Percentiles rank a stretch among this genome's conserved stretches.
Evolutionary conservation across 2,888 invertebrate species (phyloP).

Genomic region (Habrosyne pyritoides): DNA sequence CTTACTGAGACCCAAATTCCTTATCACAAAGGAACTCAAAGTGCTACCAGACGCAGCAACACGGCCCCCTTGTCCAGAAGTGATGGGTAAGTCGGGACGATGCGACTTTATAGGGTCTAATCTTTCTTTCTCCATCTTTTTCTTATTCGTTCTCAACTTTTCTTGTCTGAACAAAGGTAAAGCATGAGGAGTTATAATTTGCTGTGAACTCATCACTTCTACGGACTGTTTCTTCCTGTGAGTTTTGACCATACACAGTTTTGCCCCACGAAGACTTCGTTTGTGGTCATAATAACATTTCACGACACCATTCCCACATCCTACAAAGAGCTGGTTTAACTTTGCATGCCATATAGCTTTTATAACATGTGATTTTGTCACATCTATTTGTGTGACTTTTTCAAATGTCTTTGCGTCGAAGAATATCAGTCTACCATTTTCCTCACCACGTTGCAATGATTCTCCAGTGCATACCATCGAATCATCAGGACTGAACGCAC

Average conservation of each 20-base stretch:
- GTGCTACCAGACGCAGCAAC: conserved; percentile 98
- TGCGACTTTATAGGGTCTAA: conserved; percentile 93
- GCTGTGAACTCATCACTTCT: conserved; percentile 94
- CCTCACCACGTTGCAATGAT: conserved; percentile 87
- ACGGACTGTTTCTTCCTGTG: conserved; percentile 91
- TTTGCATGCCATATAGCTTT: conserved; percentile 98
- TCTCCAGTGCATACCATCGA: conserved; percentile 93
- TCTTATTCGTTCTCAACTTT: conserved; percentile 93
- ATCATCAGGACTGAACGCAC: conserved; percentile 96
- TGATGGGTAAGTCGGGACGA: conserved; percentile 93
- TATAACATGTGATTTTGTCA: conserved; percentile 92
- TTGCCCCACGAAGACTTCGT: conserved; percentile 94
- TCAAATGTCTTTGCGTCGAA: conserved; percentile 91
- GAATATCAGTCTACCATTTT: conserved; percentile 89
- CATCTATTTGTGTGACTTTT: conserved; percentile 88
- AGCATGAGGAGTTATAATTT: conserved; percentile 98
- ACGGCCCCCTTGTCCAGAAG: conserved; percentile 95
- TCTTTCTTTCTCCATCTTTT: conserved; percentile 95
- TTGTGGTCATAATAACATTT: conserved; percentile 96
- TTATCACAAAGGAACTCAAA: conserved; percentile 97
- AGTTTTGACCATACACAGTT: conserved; percentile 92
- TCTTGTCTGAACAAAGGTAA: conserved; percentile 97
- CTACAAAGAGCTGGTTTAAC: conserved; percentile 97
- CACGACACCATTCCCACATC: conserved; percentile 94
- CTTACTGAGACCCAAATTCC: conserved; percentile 96